phyloP scores from a whole-genome alignment of 2,113 vertebrate genomes.

The Calidris pygmaea region DNA sequence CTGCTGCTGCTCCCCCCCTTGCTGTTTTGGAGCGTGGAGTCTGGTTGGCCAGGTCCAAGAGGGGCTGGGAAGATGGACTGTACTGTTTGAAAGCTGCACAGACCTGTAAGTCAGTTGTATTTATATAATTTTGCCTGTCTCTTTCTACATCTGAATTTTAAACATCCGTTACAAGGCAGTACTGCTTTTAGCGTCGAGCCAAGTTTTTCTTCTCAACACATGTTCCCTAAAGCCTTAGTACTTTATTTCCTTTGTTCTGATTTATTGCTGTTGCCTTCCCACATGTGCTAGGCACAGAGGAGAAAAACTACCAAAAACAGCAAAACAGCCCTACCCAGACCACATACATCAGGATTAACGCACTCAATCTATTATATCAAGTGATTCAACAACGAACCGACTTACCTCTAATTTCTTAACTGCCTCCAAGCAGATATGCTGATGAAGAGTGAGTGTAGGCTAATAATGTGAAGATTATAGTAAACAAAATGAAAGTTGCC shows the following conservation, averaged over 20 bases:
- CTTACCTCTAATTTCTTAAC: conserved; percentile 63
- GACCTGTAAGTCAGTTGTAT: conserved; percentile 50
- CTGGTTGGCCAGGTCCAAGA: conserved; percentile 31
- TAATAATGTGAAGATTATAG: conserved; percentile 50
- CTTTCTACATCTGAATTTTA: conserved; percentile 61
- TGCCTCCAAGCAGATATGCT: conserved; percentile 56
- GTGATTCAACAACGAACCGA: conserved; percentile 42
- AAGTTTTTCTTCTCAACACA: conserved; percentile 70
- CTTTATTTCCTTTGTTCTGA: conserved; percentile 73
- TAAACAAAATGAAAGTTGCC: conserved; percentile 25
- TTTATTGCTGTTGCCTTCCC: conserved; percentile 72
- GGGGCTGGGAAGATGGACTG: conserved; percentile 35
- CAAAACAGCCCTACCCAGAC: conserved; percentile 17
- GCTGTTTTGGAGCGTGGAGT: conserved; percentile 16
- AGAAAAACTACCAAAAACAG: conserved; percentile 48
- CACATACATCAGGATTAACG: conserved; percentile 58
- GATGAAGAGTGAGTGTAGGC: conserved; percentile 43
- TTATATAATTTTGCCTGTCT: conserved; percentile 55
- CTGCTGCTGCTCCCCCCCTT: not conserved
- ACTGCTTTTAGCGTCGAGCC: conserved; percentile 63
- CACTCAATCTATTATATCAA: conserved; percentile 22
- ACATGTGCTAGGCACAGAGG: conserved; percentile 57
- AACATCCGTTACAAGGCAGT: conserved; percentile 65
- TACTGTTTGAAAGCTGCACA: conserved; percentile 21
- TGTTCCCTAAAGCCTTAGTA: conserved; percentile 63